phyloP scores from a whole-genome alignment of 92 coral and sea anemone species.

The Isaurus tuberculatus region DNA sequence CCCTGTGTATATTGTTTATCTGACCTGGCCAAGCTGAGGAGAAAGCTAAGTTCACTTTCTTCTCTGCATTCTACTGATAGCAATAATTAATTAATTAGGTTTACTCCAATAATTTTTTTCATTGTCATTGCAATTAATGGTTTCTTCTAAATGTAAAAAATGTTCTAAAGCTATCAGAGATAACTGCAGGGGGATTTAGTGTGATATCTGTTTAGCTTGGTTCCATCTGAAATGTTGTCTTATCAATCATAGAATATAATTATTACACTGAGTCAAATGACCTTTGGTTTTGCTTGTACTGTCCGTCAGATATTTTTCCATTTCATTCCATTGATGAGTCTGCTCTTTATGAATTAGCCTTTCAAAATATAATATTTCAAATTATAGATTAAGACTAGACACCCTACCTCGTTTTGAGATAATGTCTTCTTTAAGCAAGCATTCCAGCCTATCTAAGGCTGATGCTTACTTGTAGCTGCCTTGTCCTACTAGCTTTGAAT shows the following conservation, averaged over 20 bases:
- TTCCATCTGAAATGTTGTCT: slow-evolving; percentile 13
- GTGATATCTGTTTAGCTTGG: slow-evolving; percentile 16
- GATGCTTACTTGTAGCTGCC: no score
- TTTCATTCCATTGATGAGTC: slow-evolving; percentile 23
- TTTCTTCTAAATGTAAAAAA: neutral
- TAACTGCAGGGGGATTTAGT: slow-evolving; percentile 5
- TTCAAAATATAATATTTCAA: slow-evolving; percentile 2
- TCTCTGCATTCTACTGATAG: slow-evolving; percentile 14
- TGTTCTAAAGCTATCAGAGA: neutral
- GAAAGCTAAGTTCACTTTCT: slow-evolving; percentile 15
- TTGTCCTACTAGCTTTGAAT: neutral
- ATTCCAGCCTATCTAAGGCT: no score
- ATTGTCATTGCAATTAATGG: slow-evolving; percentile 11
- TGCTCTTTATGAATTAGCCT: slow-evolving; percentile 29
- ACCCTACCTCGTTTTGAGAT: no score
- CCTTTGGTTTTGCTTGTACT: slow-evolving; percentile 3
- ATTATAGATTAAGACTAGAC: slow-evolving; percentile 26
- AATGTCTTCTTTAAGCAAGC: no score
- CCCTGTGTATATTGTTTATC: slow-evolving; percentile 28
- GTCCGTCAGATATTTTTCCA: slow-evolving; percentile 2
- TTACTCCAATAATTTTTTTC: slow-evolving; percentile 27
- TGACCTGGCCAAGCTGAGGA: slow-evolving; percentile 33
- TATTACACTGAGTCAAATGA: slow-evolving; percentile 9
- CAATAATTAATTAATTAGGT: slow-evolving; percentile 18
- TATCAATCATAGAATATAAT: slow-evolving; percentile 4